These are phyloP conservation scores for Drosophila anomalipes DNA, from an alignment of 2,888 invertebrate genomes.

Conservation along the genomic window DNA sequence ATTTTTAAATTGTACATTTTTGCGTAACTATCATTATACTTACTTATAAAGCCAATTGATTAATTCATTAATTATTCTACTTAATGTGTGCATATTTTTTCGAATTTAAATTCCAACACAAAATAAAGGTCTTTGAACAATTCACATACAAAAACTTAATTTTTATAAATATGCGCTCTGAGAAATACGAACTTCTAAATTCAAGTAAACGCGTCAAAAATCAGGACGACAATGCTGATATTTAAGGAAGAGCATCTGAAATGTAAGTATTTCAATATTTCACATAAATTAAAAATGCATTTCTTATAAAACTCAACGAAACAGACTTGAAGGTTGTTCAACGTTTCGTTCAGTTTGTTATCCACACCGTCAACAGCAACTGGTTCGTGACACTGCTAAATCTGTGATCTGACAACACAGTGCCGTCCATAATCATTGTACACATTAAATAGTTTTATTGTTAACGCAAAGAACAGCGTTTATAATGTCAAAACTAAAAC, in stretches of 20 bases:
- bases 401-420: not conserved
- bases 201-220: not conserved
- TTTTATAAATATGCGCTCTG: not conserved
- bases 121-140: slow-evolving; percentile 72
- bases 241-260: not conserved
- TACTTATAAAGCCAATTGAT: slow-evolving; percentile 48
- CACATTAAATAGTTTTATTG: slow-evolving; percentile 18
- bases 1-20: slow-evolving; percentile 71
- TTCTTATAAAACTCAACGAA: not conserved
- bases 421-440: slow-evolving; percentile 9
- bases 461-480: slow-evolving; percentile 37
- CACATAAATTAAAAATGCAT: not conserved
- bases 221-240: not conserved
- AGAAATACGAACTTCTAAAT: not conserved
- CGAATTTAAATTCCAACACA: slow-evolving; percentile 81
- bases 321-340: not conserved
- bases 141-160: slow-evolving; percentile 8
- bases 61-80: slow-evolving; percentile 63
- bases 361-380: not conserved
- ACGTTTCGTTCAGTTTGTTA: not conserved
- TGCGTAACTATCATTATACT: slow-evolving; percentile 46
- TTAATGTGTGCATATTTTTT: slow-evolving; percentile 69
- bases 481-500: slow-evolving; percentile 13
- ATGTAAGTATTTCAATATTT: not conserved
- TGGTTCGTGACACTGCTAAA: slow-evolving; percentile 28